phyloP scores from a whole-genome alignment of 2,888 invertebrate genomes.

The Galerucella calmariensis region DNA sequence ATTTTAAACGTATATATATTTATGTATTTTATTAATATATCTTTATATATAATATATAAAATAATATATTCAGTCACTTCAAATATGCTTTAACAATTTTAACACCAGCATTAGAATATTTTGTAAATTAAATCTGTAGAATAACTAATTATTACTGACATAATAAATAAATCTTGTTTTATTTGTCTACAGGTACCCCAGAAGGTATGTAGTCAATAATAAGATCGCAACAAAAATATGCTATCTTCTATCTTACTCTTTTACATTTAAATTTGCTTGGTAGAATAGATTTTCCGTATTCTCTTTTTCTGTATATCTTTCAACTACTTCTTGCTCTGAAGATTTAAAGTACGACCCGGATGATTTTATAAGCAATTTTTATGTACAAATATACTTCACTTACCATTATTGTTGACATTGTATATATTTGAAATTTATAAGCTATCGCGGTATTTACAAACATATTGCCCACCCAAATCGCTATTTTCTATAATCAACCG shows the following conservation, averaged over 20 bases:
- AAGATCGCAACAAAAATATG: constrained; percentile 48
- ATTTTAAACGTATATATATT: too few relatives aligned
- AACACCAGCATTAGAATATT: background rate
- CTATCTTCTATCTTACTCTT: constrained; percentile 42
- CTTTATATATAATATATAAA: too few relatives aligned
- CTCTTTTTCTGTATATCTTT: constrained; percentile 18
- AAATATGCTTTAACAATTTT: too few relatives aligned
- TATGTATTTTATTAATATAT: too few relatives aligned
- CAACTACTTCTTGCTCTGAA: constrained; percentile 26
- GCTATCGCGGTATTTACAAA: too few relatives aligned
- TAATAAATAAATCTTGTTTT: constrained; percentile 49
- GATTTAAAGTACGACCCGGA: constrained; percentile 7
- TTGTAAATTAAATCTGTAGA: background rate
- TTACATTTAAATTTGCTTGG: constrained; percentile 41
- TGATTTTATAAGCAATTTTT: background rate
- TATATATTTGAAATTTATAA: background rate
- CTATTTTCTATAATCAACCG: too few relatives aligned
- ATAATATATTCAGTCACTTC: too few relatives aligned
- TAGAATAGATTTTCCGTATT: constrained; percentile 40
- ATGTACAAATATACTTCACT: background rate
- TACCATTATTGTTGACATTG: background rate
- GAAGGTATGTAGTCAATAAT: constrained; percentile 63
- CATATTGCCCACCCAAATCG: too few relatives aligned
- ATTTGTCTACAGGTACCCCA: constrained; percentile 64
- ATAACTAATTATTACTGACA: constrained; percentile 3